These are phyloP conservation scores for Empis stercorea DNA, from an alignment of 2,888 invertebrate species.

Conservation along the genomic window DNA sequence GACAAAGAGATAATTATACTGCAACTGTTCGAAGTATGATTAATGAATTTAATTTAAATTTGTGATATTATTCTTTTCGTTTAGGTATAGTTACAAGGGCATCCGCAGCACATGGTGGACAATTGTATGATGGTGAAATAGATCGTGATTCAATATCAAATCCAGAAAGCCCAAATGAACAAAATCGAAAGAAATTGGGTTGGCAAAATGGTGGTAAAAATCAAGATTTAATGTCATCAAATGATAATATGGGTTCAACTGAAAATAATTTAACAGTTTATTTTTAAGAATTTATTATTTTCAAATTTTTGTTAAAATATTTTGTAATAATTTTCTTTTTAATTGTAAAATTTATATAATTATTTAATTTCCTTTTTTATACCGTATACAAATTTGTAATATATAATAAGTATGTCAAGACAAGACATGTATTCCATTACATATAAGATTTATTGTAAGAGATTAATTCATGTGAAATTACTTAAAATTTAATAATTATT, in stretches of 20 bases:
- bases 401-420: background rate
- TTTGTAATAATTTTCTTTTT: too few species aligned
- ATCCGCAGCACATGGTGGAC: conserved; percentile 30
- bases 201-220: conserved; percentile 7
- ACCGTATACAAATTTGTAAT: background rate
- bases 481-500: too few species aligned
- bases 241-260: conserved; percentile 35
- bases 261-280: conserved; percentile 47
- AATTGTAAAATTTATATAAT: background rate
- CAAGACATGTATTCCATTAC: too few species aligned
- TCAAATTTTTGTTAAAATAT: background rate
- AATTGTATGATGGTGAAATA: conserved; percentile 35
- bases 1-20: conserved; percentile 35
- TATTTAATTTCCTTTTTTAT: background rate
- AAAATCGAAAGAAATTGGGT: conserved; percentile 57
- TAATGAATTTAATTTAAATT: background rate
- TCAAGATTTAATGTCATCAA: conserved; percentile 30
- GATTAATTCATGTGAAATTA: too few species aligned
- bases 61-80: conserved; percentile 2
- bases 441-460: too few species aligned
- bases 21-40: conserved; percentile 46
- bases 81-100: conserved; percentile 40
- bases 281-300: conserved; percentile 30
- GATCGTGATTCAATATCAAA: conserved; percentile 29
- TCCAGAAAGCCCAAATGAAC: conserved; percentile 34